These are phyloP conservation scores for Ooceraea biroi DNA, from an alignment of 1,140 invertebrate species.

Conservation along the genomic window DNA sequence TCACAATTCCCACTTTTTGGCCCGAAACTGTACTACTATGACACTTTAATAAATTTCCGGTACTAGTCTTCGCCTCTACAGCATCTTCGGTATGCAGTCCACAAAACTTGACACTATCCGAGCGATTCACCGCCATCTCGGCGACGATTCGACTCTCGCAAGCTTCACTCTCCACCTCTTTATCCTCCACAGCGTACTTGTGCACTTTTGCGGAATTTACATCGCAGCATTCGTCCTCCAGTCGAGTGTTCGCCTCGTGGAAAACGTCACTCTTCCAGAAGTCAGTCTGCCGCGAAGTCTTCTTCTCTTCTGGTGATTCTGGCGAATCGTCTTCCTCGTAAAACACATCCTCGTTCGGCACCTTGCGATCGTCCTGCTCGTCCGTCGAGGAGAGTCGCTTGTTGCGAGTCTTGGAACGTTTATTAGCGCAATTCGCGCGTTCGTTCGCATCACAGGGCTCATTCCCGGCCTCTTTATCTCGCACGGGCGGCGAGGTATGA, in stretches of 20 bases:
- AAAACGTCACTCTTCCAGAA: slow-evolving; percentile 54
- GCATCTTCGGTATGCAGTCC: slow-evolving; percentile 48
- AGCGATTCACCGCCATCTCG: slow-evolving; percentile 14
- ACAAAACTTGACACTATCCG: slow-evolving; percentile 47
- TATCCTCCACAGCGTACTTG: slow-evolving; percentile 58
- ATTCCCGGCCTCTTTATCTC: slow-evolving; percentile 30
- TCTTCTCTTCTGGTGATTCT: slow-evolving; percentile 49
- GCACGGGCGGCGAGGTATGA: slow-evolving; percentile 35
- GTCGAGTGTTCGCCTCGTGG: slow-evolving; percentile 44
- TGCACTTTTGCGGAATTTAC: slow-evolving; percentile 25
- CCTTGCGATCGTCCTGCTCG: slow-evolving; percentile 15
- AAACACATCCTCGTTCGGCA: slow-evolving; percentile 40
- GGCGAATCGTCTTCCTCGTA: slow-evolving; percentile 24
- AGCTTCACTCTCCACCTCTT: slow-evolving; percentile 49
- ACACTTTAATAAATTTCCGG: slow-evolving; percentile 26
- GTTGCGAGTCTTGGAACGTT: slow-evolving; percentile 41
- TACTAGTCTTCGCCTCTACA: background rate
- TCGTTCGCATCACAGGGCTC: background rate
- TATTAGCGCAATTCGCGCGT: slow-evolving; percentile 32
- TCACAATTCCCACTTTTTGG: slow-evolving; percentile 57
- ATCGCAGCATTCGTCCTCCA: slow-evolving; percentile 45
- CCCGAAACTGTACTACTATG: slow-evolving; percentile 8
- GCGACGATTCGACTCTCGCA: slow-evolving; percentile 18
- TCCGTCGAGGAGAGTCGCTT: slow-evolving; percentile 29
- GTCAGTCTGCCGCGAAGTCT: slow-evolving; percentile 70